Evolutionary conservation across 2,888 invertebrate species (phyloP).

Genomic region (Caenorhabditis panamensis): DNA sequence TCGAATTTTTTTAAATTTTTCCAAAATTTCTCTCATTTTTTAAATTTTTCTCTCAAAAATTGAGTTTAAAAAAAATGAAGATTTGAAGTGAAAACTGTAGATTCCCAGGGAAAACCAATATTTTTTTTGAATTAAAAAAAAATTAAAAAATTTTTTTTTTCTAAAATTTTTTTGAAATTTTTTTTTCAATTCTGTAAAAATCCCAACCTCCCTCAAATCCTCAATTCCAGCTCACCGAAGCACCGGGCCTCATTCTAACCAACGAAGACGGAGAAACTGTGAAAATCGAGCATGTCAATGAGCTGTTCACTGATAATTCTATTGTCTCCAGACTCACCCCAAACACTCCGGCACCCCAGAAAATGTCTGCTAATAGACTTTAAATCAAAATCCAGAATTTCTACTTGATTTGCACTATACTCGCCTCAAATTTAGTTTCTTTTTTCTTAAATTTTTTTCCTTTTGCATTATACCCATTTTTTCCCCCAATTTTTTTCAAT

Average conservation of each 20-base stretch:
- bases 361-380: constrained; percentile 47
- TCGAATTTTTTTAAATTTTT: not conserved
- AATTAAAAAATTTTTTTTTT: not conserved
- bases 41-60: not conserved
- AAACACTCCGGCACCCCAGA: not conserved
- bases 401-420: not conserved
- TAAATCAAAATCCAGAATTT: constrained; percentile 7
- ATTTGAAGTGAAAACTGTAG: not conserved
- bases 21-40: not conserved
- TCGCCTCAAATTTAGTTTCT: constrained; percentile 5
- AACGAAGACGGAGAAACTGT: constrained; percentile 36
- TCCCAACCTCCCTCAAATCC: not conserved
- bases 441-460: not conserved
- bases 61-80: not conserved
- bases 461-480: not conserved
- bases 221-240: constrained; percentile 50
- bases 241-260: constrained; percentile 47
- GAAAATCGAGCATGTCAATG: constrained; percentile 35
- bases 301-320: constrained; percentile 36
- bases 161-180: not conserved
- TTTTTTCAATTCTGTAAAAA: not conserved
- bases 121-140: not conserved
- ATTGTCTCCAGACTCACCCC: constrained; percentile 30
- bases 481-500: too few species aligned
- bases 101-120: too few species aligned